These are phyloP conservation scores for Drosophila mimica DNA, from an alignment of 2,888 invertebrate species.

Conservation along the genomic window DNA sequence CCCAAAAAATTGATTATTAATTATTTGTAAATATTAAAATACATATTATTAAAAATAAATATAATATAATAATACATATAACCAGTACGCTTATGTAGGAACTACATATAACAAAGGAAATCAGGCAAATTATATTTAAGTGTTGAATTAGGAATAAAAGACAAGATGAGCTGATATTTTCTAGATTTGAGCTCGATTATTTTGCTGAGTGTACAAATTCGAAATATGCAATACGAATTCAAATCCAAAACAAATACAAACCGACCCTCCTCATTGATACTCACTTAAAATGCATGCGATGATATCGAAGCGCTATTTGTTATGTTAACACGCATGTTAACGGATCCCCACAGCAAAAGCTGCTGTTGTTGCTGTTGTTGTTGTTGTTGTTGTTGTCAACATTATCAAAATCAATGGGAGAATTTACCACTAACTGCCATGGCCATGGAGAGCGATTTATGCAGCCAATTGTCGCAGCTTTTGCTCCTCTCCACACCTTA, in stretches of 20 bases:
- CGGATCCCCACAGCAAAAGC: conserved; percentile 32
- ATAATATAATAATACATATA: background rate
- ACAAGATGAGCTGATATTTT: background rate
- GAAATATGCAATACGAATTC: background rate
- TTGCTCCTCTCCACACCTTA: conserved; percentile 24
- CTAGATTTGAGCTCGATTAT: background rate
- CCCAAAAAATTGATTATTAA: background rate
- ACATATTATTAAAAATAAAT: background rate
- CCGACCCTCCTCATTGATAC: conserved; percentile 25
- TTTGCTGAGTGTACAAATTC: background rate
- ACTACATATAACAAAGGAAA: background rate
- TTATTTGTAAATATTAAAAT: background rate
- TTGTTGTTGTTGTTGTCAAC: conserved; percentile 7
- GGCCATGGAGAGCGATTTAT: conserved; percentile 51
- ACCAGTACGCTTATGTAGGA: background rate
- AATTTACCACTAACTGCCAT: conserved; percentile 40
- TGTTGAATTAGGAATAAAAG: background rate
- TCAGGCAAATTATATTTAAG: background rate
- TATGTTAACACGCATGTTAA: conserved; percentile 71
- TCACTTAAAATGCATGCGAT: conserved; percentile 36
- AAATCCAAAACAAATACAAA: conserved; percentile 15
- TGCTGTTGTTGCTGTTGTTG: background rate
- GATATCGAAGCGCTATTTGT: conserved; percentile 16
- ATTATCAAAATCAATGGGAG: conserved; percentile 42
- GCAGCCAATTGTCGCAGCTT: conserved; percentile 51